These are phyloP conservation scores for Lagopus muta DNA, from an alignment of 2,113 vertebrate species.

Conservation along the genomic window DNA sequence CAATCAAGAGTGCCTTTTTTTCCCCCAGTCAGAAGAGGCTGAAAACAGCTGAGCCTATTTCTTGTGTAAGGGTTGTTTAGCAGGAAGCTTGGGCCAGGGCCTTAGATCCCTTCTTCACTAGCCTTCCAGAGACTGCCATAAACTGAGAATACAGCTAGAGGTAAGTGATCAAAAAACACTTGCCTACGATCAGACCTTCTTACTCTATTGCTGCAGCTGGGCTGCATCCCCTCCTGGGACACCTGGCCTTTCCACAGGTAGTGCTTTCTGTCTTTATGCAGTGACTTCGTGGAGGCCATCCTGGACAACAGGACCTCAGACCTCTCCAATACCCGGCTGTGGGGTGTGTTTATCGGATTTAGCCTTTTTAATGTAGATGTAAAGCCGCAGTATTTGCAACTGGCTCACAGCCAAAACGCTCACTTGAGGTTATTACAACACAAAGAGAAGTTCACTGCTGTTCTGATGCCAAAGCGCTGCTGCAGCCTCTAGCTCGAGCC, in stretches of 20 bases:
- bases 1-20: not conserved
- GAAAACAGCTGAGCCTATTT: not conserved
- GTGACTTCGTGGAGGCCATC: accelerated
- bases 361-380: accelerated
- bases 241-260: not conserved
- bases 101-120: not conserved
- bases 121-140: not conserved
- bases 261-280: not conserved
- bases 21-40: not conserved
- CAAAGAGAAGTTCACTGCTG: accelerated
- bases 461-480: accelerated
- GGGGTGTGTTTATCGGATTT: accelerated
- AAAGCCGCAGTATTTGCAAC: not conserved
- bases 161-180: accelerated
- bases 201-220: not conserved
- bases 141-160: not conserved
- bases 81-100: not conserved
- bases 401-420: accelerated
- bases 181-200: accelerated
- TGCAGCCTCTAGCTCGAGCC: accelerated
- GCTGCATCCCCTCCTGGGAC: not conserved
- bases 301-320: no score
- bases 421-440: not conserved
- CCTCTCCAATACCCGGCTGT: no score
- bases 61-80: not conserved